These are phyloP conservation scores for Sander vitreus DNA, from an alignment of 2,113 vertebrate genomes.

Conservation along the genomic window DNA sequence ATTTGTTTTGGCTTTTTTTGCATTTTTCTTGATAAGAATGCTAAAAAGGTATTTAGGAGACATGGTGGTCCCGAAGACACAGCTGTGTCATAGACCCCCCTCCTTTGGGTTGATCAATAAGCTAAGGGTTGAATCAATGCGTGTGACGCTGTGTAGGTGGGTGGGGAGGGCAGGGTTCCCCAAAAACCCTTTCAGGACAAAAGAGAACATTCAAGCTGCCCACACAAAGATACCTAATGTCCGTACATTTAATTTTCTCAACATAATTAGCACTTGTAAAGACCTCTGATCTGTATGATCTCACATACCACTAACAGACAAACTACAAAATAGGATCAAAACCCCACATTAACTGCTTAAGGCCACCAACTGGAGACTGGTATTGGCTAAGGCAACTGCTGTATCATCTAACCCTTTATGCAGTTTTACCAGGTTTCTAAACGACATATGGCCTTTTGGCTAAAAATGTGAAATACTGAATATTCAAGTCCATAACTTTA, in stretches of 20 bases:
- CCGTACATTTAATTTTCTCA: not conserved
- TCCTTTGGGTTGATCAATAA: slow-evolving; percentile 59
- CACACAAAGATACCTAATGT: slow-evolving; percentile 6
- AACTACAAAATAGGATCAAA: not conserved
- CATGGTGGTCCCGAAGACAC: slow-evolving; percentile 42
- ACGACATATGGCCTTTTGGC: no score
- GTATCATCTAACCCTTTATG: not conserved
- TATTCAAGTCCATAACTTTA: not conserved
- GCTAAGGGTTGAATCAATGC: slow-evolving; percentile 66
- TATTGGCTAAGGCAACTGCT: not conserved
- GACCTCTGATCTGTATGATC: not conserved
- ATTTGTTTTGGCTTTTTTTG: not conserved
- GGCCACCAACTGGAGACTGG: no score
- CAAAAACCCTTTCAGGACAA: slow-evolving; percentile 21
- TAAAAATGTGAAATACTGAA: no score
- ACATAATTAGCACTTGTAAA: not conserved
- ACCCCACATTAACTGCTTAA: not conserved
- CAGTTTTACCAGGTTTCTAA: no score
- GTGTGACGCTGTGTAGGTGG: slow-evolving; percentile 21
- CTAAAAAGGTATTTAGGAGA: slow-evolving; percentile 10
- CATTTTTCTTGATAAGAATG: not conserved
- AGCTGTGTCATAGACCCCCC: slow-evolving; percentile 56
- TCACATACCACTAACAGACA: not conserved
- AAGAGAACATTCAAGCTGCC: not conserved
- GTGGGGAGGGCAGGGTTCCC: not conserved